These are phyloP conservation scores for Drosophila recens DNA, from an alignment of 2,888 invertebrate genomes.

Conservation along the genomic window DNA sequence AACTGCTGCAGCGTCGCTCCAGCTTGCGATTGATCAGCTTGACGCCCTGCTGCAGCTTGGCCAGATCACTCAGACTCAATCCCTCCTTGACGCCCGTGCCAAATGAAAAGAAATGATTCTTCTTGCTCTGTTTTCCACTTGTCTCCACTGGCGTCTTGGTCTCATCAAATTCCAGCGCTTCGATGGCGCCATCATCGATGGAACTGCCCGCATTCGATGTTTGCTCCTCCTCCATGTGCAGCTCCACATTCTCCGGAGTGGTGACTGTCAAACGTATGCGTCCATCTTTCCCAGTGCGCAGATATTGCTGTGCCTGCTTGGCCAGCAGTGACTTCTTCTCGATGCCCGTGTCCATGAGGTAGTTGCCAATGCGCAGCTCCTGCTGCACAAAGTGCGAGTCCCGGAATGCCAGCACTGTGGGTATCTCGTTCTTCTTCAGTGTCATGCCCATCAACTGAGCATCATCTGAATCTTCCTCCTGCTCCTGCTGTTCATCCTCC, in stretches of 20 bases:
- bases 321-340: slow-evolving; percentile 80
- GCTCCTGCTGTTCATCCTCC: slow-evolving; percentile 27
- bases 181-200: slow-evolving; percentile 79
- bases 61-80: slow-evolving; percentile 78
- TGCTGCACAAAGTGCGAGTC: slow-evolving; percentile 85
- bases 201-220: slow-evolving; percentile 64
- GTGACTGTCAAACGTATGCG: slow-evolving; percentile 83
- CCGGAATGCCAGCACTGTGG: slow-evolving; percentile 84
- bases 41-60: slow-evolving; percentile 72
- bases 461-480: slow-evolving; percentile 34
- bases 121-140: slow-evolving; percentile 47
- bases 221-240: slow-evolving; percentile 78
- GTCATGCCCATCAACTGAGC: slow-evolving; percentile 67
- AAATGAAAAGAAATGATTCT: slow-evolving; percentile 78
- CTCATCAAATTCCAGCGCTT: slow-evolving; percentile 82
- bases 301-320: slow-evolving; percentile 64
- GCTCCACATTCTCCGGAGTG: slow-evolving; percentile 84
- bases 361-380: slow-evolving; percentile 85
- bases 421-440: slow-evolving; percentile 84
- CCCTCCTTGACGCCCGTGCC: slow-evolving; percentile 82
- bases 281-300: slow-evolving; percentile 68
- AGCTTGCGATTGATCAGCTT: slow-evolving; percentile 73
- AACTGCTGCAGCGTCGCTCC: slow-evolving; percentile 74
- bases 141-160: slow-evolving; percentile 18
- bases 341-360: slow-evolving; percentile 84